These are phyloP conservation scores for Mus spicilegus DNA, from an alignment of 2,113 vertebrate genomes.

Conservation along the genomic window DNA sequence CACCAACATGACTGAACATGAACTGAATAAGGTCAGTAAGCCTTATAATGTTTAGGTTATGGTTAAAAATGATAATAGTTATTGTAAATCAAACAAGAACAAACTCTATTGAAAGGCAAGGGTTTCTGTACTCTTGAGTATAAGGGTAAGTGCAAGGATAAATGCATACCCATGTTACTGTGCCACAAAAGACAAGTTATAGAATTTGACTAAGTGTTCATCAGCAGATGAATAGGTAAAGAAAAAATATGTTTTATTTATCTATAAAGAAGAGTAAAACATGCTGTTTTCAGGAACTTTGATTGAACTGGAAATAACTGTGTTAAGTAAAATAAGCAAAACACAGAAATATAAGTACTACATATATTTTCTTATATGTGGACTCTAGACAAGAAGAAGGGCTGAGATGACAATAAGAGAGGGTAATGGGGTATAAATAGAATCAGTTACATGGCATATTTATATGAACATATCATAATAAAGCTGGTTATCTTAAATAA, in stretches of 20 bases:
- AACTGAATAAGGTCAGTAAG: not conserved
- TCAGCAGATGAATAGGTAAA: not conserved
- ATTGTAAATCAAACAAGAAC: not conserved
- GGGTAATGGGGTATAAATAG: not conserved
- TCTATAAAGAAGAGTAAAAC: not conserved
- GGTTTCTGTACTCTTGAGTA: not conserved
- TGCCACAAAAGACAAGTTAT: not conserved
- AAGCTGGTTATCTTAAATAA: not conserved
- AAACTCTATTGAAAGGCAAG: not conserved
- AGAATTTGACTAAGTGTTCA: not conserved
- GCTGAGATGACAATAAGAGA: not conserved
- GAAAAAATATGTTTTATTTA: not conserved
- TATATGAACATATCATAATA: not conserved
- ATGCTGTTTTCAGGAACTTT: not conserved
- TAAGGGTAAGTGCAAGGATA: not conserved
- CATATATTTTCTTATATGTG: not conserved
- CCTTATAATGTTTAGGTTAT: not conserved
- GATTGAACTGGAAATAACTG: not conserved
- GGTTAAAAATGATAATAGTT: slow-evolving; percentile 11
- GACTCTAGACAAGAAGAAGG: not conserved
- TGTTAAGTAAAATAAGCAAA: not conserved
- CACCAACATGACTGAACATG: not conserved
- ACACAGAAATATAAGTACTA: not conserved
- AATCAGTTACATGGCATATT: not conserved
- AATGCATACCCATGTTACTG: not conserved